Conservation (phyloP, 2,797 vertebrate genomes). For the Argentina silus region DNA sequence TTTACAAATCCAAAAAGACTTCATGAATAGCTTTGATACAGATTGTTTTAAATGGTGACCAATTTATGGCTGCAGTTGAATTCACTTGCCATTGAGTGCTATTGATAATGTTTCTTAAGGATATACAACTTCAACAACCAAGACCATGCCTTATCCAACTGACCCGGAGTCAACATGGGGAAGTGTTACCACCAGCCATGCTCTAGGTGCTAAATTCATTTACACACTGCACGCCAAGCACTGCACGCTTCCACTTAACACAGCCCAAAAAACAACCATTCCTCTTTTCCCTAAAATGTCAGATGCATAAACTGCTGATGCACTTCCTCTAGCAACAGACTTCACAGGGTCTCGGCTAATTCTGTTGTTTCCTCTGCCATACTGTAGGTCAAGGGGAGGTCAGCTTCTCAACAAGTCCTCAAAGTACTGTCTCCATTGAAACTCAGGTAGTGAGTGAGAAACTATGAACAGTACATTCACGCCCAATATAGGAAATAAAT, state of each 20-base stretch:
- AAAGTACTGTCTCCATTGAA: neutral
- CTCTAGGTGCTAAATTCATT: neutral
- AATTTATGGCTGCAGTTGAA: neutral
- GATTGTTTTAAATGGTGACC: no score
- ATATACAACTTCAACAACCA: neutral
- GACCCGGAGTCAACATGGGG: neutral
- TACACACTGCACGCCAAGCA: neutral
- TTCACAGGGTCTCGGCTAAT: neutral
- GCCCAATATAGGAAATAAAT: no score
- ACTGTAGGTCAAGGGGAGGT: neutral
- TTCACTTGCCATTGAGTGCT: neutral
- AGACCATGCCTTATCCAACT: neutral
- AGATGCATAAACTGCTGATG: neutral
- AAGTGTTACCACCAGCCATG: neutral
- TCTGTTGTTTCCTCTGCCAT: neutral
- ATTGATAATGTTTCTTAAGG: constrained; percentile 1
- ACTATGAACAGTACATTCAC: no score
- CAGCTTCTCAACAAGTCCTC: neutral
- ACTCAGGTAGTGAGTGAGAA: neutral
- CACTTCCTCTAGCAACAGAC: neutral
- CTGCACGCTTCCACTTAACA: neutral
- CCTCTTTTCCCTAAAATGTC: neutral
- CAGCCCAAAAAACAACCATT: neutral
- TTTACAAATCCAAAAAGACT: no score
- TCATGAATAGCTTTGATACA: no score